Base-by-base conservation (phyloP, 2,888 invertebrate genomes). In the Boloria euphrosyne region DNA sequence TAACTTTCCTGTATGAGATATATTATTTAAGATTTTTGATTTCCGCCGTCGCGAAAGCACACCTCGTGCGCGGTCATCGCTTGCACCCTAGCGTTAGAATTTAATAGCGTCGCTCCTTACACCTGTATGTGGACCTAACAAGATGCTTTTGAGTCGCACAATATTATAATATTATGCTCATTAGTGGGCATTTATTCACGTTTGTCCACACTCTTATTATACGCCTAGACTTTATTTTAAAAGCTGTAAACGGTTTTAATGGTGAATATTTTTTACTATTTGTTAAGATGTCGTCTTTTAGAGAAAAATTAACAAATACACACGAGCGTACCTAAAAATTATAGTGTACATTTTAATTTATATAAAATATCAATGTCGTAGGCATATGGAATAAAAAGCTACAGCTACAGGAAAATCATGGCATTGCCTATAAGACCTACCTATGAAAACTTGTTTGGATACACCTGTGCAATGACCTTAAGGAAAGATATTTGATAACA, bases 161-260 rank as follows among this genome's bases (percentile, higher is more conserved):
- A 87, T 87, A 88, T 88, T 88, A 84, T 85, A 86, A 90, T 89
- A 90, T 90, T 89, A 86, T 82, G 85, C 90, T 90, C 90, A 90
- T 91, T 90, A 91, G 88, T 85, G 83, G 84, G 77, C 78, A 81
- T 84, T 82, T 84, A 85, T 81, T 82, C 81, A 80, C 75, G 76
- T 75, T 75, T 76, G 75, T 75, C 75, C 74, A 75, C 75, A 71
- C 76, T 74, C 75, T 74, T 75, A 73, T 74, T 75, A 75, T 74
- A 66, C 67, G 53, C 52, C 63, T 57, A 57, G 67, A 69, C 63
- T 68, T 72, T 58, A 66, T 57, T 60, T 64, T 68, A 55, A 57
- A 65, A 58, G 57, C 66, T 69, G 65, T 68, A 67, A 72, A 68
- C 60, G 60, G 47, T 67, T 69, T 69, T 69, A 71, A 67, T 68